Evolutionary conservation across 2,888 invertebrate species (phyloP).

Genomic region (Drosophila stalkeri): DNA sequence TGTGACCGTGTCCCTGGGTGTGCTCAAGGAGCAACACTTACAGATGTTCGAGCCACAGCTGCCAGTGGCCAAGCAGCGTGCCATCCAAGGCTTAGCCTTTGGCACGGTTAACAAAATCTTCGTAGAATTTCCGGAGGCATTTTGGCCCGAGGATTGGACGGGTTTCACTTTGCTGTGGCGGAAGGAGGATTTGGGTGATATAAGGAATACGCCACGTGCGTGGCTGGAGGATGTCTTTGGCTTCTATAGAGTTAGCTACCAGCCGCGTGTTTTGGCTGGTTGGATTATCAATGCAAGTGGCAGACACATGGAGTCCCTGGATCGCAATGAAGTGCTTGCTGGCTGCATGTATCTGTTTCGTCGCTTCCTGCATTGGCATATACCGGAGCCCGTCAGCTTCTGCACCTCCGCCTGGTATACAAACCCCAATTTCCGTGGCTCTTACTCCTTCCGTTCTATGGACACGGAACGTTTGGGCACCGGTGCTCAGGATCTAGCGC

Average conservation of each 20-base stretch:
- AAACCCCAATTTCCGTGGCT: conserved; percentile 87
- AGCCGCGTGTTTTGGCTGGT: conserved; percentile 88
- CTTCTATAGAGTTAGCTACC: conserved; percentile 88
- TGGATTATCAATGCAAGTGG: conserved; percentile 90
- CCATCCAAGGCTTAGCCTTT: conserved; percentile 87
- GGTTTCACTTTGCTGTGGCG: conserved; percentile 88
- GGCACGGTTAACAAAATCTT: conserved; percentile 89
- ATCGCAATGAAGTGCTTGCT: conserved; percentile 85
- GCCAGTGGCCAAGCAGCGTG: conserved; percentile 85
- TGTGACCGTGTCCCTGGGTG: conserved; percentile 87
- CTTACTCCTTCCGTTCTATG: conserved; percentile 89
- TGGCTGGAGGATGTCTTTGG: conserved; percentile 90
- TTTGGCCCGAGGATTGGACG: conserved; percentile 87
- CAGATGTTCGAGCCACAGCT: conserved; percentile 86
- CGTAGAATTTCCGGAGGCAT: conserved; percentile 87
- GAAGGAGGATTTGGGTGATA: conserved; percentile 85
- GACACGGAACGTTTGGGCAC: conserved; percentile 87
- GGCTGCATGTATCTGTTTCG: conserved; percentile 83
- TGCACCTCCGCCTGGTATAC: conserved; percentile 88
- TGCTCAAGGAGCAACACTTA: conserved; percentile 86
- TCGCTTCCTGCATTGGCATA: conserved; percentile 82
- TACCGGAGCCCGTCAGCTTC: conserved; percentile 80
- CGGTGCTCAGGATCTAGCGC: conserved; percentile 86
- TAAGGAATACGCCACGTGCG: conserved; percentile 80
- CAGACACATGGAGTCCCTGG: conserved; percentile 87